A percentile compares a stretch with the other conserved stretches of the same genome.
phyloP scores from a whole-genome alignment of 2,797 vertebrate species.

The Podarcis siculus region DNA sequence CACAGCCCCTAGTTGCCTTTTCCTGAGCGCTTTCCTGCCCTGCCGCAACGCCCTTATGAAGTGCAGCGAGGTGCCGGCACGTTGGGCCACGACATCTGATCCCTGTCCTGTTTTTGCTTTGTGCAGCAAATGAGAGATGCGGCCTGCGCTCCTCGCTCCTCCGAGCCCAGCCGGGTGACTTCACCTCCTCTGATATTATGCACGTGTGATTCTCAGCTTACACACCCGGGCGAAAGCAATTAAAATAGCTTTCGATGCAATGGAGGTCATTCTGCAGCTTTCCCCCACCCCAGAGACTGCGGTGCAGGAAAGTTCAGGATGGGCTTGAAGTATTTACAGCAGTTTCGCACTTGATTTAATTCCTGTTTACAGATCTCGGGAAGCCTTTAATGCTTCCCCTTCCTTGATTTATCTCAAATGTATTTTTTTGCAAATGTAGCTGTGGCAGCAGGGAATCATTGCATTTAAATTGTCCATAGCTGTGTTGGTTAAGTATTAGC shows the following conservation, averaged over 20 bases:
- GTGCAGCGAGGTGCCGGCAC: neutral
- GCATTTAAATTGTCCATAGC: constrained; percentile 24
- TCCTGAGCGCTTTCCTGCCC: neutral
- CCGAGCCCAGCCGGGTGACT: neutral
- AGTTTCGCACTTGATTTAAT: constrained; percentile 13
- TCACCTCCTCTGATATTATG: neutral
- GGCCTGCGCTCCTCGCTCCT: no score
- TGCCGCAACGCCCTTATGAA: neutral
- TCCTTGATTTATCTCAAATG: constrained; percentile 24
- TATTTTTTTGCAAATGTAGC: constrained; percentile 14
- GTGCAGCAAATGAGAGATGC: no score
- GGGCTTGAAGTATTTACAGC: neutral
- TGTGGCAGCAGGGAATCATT: neutral
- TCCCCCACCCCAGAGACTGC: neutral
- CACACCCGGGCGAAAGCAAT: neutral
- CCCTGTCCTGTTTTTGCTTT: neutral
- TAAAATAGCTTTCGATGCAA: neutral
- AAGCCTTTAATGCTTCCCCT: neutral
- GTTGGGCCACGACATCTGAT: neutral
- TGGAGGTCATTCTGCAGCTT: no score
- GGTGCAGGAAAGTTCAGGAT: neutral
- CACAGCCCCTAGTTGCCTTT: neutral
- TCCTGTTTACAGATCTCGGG: constrained; percentile 13
- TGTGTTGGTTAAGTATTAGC: neutral
- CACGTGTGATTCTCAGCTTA: neutral